Evolutionary conservation across 2,113 vertebrate genomes (phyloP), one percentile per base, ranked within the genome.

Genomic region (Oplegnathus fasciatus): DNA sequence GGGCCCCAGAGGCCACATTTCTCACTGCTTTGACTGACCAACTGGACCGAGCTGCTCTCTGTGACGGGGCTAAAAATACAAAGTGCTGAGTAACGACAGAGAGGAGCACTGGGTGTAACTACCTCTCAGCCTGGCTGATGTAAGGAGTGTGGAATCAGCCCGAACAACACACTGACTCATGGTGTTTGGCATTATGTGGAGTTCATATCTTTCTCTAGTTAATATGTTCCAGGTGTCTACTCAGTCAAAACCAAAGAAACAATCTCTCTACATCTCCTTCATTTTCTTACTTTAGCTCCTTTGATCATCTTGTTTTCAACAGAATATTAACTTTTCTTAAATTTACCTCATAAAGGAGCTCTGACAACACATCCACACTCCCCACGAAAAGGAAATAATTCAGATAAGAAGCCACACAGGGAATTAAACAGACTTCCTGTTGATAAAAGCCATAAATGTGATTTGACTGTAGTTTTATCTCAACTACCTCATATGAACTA

Each of bases 381-480:
- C 8, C 68, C 52, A 26, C 10, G 7, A 11, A 18, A 72, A 10
- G n/a, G 0, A 11, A n/a, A 50, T 11, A 6, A 6, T 0, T 26
- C 10, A 50, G 60, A 65, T 65, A 28, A 54, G 34, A 30, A 42
- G 34, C 48, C 48, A 9, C 17, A 22, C 3, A 1, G 60, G 74
- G 37, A 52, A 52, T 76, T 52, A 64, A 64, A 62, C 50, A n/a
- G 17, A 5, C 4, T 1, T 24, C 40, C 62, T 68, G 22, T 6
- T 75, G 40, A 82, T 68, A 13, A 37, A 50, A 50, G 20, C 9
- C 18, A 52, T 54, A 32, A 60, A 69, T 1, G 24, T 60, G 15
- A 60, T 75, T 68, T 82, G 62, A 68, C 71, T 68, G 5, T 0
- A 26, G 42, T 30, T 75, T 69, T 42, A 77, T 67, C 54, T 44